Evolutionary conservation across 2,888 invertebrate genomes (phyloP), one percentile per base, ranked within the genome.

Genomic region (Hyposoter didymator): DNA sequence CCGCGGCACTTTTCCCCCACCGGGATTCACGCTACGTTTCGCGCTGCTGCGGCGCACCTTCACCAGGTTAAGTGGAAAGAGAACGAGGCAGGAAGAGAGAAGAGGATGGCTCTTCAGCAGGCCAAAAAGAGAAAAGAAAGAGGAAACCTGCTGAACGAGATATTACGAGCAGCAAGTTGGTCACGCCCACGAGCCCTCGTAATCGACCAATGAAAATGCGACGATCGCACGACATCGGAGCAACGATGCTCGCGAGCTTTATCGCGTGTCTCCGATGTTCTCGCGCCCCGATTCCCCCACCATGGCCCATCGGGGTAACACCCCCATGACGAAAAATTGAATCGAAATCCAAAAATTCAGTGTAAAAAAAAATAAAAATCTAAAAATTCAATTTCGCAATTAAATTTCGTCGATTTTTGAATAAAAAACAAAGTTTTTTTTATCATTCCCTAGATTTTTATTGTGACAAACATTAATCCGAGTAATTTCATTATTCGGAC

Each of bases 1-100:
- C 88, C 84, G 86, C 87, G 85, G 84, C 84, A 83, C 80, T 81
- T 67, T 64, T 52, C 84, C 85, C 87, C 85, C 86, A 78, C 88
- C 73, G 70, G 69, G 12, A 19, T 45, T 66, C 64, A 59, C 19
- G 47, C 47, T 66, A 39, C 62, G 39, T 45, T 55, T 45, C 43
- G 32, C n/a, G 2, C 1, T 2, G 32, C 43, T 7, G 39, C 7
- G 19, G 22, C 72, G 70, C 66, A 66, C 73, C 73, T 64, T 52
- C n/a, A n/a, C n/a, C 62, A 62, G 43, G 49, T 73, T 49, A 28
- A 70, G 67, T 59, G 45, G n/a, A 62, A n/a, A 32, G 69, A 17
- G 69, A 32, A 45, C 8, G 17, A 64, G 39, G 55, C 52, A 8
- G 47, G 17, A 17, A n/a, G 69, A 35, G 55, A 69, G 69, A 59